Base-by-base conservation (phyloP, 2,113 vertebrate genomes). In the Amia ocellicauda region DNA sequence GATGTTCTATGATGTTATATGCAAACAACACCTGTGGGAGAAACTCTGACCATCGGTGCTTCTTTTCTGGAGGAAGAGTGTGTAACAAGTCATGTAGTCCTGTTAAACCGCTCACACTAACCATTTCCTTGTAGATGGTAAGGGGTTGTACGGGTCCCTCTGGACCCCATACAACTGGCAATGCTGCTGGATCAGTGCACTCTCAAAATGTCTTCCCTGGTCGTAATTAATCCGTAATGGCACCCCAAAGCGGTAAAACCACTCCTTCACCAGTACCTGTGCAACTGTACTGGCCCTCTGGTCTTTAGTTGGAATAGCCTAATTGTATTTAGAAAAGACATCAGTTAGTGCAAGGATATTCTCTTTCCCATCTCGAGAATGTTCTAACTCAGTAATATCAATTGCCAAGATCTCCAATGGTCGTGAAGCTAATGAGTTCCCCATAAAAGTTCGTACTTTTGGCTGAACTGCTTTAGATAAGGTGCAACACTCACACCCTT, bases 391-490 rank as follows among this genome's bases (percentile, higher is more conserved):
- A 1, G 65, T 61, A 43, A 67, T 61, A 19, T 60, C 45, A 17
- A 61, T 54, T 3, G 57, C 65, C 7, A 67, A 14, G 7, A 67
- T 55, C 14, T 67, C 58, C 16, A 28, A 10, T 2, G 65, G 65
- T 4, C 40, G 14, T 1, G 17, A 26, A 2, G 58, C 58, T 7
- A 36, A 23, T 3, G 60, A 22, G 7, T 10, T 55, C 14, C 67
- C 40, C 22, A 22, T 29, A 16, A 40, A 69, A 2, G 47, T 58
- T 13, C 41, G 23, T 2, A 58, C 22, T 27, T 58, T 63, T 0
- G 54, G 61, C 9, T 52, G 22, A 0, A 57, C 29, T 0, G 52
- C 61, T 22, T 63, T 69, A 2, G 43, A 27, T 7, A 58, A 27
- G 0, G 50, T 4, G 3, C 54, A 53, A 7, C 55, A 3, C 4